These are phyloP conservation scores for Petaurus breviceps DNA, from an alignment of 2,113 vertebrate species.

Conservation along the genomic window DNA sequence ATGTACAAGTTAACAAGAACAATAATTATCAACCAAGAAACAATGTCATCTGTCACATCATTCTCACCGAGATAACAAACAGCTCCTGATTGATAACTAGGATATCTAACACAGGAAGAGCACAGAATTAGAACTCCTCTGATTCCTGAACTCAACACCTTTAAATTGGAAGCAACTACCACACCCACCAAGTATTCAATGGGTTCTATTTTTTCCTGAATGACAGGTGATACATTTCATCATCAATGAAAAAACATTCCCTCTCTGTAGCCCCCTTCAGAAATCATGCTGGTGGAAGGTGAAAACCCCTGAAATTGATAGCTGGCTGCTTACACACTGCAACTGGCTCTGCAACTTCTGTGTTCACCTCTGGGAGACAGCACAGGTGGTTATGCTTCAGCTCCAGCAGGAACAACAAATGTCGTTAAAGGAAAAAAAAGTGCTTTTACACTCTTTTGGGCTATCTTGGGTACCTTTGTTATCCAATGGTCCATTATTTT, in stretches of 20 bases:
- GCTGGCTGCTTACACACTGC: not conserved
- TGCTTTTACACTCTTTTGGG: not conserved
- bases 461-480: conserved; percentile 82
- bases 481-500: conserved; percentile 79
- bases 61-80: not conserved
- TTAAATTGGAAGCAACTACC: not conserved
- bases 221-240: not conserved
- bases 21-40: conserved; percentile 28
- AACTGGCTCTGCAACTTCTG: not conserved
- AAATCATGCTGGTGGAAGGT: not conserved
- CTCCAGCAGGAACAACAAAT: not conserved
- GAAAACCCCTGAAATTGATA: not conserved
- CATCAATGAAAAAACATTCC: not conserved
- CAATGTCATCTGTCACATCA: conserved; percentile 14
- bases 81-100: not conserved
- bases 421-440: not conserved
- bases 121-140: not conserved
- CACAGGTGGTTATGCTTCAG: not conserved
- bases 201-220: not conserved
- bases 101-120: not conserved
- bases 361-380: not conserved
- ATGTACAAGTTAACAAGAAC: conserved; percentile 51
- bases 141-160: conserved; percentile 11
- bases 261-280: not conserved
- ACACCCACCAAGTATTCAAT: not conserved